phyloP scores from a whole-genome alignment of 1,140 invertebrate genomes.

The Contarinia nasturtii region DNA sequence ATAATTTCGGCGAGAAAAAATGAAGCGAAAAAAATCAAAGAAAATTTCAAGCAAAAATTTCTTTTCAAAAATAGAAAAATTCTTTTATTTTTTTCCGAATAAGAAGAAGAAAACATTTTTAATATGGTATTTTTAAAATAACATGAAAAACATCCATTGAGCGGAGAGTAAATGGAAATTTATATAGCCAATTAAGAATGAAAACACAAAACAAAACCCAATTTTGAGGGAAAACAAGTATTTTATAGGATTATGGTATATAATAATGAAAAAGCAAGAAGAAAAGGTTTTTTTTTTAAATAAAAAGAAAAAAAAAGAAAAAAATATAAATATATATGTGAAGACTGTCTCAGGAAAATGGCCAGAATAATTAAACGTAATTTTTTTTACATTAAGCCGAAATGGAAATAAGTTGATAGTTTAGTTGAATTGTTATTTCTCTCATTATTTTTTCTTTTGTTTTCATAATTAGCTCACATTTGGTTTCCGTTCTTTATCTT shows the following conservation, averaged over 20 bases:
- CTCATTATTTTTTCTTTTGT: no score
- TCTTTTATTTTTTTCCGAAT: no score
- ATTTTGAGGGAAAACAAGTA: background rate
- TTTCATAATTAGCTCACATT: no score
- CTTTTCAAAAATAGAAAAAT: no score
- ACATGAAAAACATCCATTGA: background rate
- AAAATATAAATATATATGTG: background rate
- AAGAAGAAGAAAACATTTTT: no score
- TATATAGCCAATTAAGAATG: background rate
- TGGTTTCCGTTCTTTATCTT: no score
- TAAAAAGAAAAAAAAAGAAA: background rate
- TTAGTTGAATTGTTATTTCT: no score
- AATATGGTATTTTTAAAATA: no score
- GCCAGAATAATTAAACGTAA: background rate
- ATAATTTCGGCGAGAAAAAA: no score
- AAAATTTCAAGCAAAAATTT: no score
- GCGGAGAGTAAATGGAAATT: background rate
- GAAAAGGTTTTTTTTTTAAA: background rate
- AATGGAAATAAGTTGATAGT: no score
- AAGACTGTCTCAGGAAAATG: background rate
- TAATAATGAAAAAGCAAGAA: background rate
- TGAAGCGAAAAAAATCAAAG: no score
- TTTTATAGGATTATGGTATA: background rate
- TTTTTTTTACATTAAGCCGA: background rate
- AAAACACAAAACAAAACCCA: background rate